Evolutionary conservation across 2,797 vertebrate genomes (phyloP), one percentile per base, ranked within the genome.

Genomic region (Coreius guichenoti): DNA sequence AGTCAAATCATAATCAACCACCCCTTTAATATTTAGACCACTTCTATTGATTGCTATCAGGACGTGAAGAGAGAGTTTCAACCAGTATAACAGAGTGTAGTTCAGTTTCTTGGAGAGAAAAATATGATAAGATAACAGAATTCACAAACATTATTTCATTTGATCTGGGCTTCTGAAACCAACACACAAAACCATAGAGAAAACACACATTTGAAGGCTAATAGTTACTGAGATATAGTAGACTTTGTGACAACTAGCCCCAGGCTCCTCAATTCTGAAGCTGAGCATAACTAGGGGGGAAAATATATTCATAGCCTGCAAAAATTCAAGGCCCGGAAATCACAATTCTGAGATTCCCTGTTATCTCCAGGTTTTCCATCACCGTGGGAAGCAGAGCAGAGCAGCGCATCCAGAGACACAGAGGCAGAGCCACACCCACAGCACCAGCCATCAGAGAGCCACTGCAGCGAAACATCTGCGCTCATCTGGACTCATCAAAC

Each of bases 381-480:
- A 49, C 13, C 19, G 72, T 39, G 81, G 39, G 43, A 45, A 13
- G 4, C 72, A 43, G 31, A 13, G 4, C 72, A 43, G 31, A 21
- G 14, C 21, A 23, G 17, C 26, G 17, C 8, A 65, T 68, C 31
- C 65, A 65, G 31, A 17, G 29, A 19, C 51, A 47, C 51, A 47
- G 67, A 43, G 58, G 33, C 80, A 80, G 72, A 88, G 84, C 82
- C 87, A 88, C 87, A 84, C 87, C 85, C 87, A 80, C 74, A 75
- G 69, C 68, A 74, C 56, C 31, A 51, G 70, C 33, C 65, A 43
- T 45, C 79, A 78, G 74, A 75, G n/a, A 81, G n/a, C 65, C 80
- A 78, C 74, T 77, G 73, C 80, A 82, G 72, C 54, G 61, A 2
- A 21, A 76, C 79, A 79, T 77, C 49, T 69, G 43, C 36, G 68